Percentiles rank a stretch among this genome's conserved stretches.
phyloP scores from a whole-genome alignment of 2,113 vertebrate species.

The Prinia subflava region DNA sequence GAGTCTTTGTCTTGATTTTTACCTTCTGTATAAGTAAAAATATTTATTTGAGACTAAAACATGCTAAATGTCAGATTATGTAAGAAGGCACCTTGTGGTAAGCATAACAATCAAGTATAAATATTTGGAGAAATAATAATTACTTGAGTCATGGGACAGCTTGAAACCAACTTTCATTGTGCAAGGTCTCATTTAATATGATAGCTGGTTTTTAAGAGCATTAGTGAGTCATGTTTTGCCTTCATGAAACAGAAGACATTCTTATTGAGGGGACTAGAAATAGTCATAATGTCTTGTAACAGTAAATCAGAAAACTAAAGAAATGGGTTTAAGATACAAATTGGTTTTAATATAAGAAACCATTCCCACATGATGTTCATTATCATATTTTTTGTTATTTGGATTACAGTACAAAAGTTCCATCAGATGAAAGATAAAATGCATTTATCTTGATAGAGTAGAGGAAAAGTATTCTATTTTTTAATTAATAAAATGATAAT shows the following conservation, averaged over 20 bases:
- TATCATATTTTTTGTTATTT: background rate
- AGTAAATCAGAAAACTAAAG: background rate
- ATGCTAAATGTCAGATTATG: background rate
- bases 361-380: background rate
- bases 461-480: background rate
- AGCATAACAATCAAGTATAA: background rate
- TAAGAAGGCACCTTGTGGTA: background rate
- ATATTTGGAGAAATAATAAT: constrained; percentile 20
- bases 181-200: constrained; percentile 4
- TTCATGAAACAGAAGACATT: background rate
- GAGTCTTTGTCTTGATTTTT: constrained; percentile 11
- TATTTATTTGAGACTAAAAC: constrained; percentile 46
- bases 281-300: background rate
- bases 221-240: background rate
- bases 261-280: background rate
- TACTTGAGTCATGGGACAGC: background rate
- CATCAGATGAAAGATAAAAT: background rate
- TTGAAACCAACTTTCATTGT: background rate
- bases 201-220: background rate
- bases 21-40: constrained; percentile 16
- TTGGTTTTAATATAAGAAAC: background rate
- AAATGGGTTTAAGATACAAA: background rate
- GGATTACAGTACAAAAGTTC: background rate
- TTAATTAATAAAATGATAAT: background rate
- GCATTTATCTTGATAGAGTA: background rate